Evolutionary conservation across 2,888 invertebrate species (phyloP).

Genomic region (Drosophila austrosaltans): DNA sequence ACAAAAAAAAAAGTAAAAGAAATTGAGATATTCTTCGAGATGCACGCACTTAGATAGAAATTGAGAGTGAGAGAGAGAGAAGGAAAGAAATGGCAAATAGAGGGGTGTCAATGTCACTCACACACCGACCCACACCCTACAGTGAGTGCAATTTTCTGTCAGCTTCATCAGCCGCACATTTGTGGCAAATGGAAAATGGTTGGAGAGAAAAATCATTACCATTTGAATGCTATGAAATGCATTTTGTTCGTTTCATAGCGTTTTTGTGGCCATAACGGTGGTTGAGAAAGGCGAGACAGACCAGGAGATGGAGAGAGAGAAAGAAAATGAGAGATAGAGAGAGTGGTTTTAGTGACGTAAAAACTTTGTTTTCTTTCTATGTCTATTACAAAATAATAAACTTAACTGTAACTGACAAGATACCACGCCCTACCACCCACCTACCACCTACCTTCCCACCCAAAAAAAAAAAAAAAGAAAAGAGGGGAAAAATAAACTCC

Average conservation of each 20-base stretch:
- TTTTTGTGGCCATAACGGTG: slow-evolving; percentile 7
- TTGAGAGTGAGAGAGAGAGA: background rate
- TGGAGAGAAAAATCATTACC: slow-evolving; percentile 61
- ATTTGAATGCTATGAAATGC: slow-evolving; percentile 64
- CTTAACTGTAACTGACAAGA: slow-evolving; percentile 36
- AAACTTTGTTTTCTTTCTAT: slow-evolving; percentile 34
- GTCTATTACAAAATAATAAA: slow-evolving; percentile 41
- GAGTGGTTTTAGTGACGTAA: slow-evolving; percentile 17
- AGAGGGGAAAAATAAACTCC: background rate
- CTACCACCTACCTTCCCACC: slow-evolving; percentile 4
- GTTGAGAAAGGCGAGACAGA: background rate
- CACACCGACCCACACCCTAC: slow-evolving; percentile 12
- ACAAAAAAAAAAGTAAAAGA: background rate
- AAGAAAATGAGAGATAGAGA: background rate
- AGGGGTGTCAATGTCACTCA: slow-evolving; percentile 33
- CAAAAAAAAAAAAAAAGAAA: too few relatives aligned
- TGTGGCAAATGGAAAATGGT: slow-evolving; percentile 56
- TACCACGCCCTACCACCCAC: slow-evolving; percentile 25
- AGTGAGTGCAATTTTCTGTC: slow-evolving; percentile 56
- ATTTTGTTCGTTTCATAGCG: slow-evolving; percentile 31
- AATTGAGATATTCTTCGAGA: slow-evolving; percentile 8
- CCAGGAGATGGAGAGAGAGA: background rate
- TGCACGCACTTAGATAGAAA: background rate
- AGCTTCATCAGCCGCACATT: slow-evolving; percentile 52
- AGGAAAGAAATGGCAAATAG: background rate